A percentile compares a stretch with the other conserved stretches of the same genome.
phyloP scores from a whole-genome alignment of 30 jellyfish, hydroid and myxozoan genomes.

The Aurelia sp. region DNA sequence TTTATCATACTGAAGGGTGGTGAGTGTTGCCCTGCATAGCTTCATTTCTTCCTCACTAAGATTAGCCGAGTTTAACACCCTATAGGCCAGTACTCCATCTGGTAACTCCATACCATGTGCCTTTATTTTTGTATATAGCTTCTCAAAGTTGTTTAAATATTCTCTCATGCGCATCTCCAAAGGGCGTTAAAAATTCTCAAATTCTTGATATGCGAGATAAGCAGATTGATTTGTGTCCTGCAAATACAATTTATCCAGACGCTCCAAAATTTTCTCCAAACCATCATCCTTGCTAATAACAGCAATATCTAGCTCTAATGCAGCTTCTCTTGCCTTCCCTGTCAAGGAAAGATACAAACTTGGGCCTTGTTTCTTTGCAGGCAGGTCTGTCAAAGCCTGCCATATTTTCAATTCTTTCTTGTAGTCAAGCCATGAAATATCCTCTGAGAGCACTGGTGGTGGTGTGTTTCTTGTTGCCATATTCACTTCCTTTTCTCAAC shows the following conservation, averaged over 20 bases:
- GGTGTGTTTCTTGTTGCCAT: constrained; percentile 11
- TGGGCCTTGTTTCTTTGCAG: constrained; percentile 29
- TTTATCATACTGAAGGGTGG: not conserved
- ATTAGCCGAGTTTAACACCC: constrained; percentile 63
- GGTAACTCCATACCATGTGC: constrained; percentile 53
- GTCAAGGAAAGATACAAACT: no score
- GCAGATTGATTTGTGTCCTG: no score
- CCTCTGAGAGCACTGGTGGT: not conserved
- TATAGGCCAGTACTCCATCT: constrained; percentile 56
- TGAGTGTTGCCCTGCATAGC: not conserved
- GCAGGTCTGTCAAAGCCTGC: constrained; percentile 61
- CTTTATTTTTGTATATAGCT: constrained; percentile 13
- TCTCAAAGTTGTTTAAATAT: constrained; percentile 36
- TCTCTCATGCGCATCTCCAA: constrained; percentile 17
- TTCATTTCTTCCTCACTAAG: constrained; percentile 27
- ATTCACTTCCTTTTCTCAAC: not conserved
- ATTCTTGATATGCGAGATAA: no score
- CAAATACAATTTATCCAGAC: no score
- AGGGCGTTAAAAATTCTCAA: no score
- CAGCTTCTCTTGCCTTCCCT: no score
- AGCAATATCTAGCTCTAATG: no score
- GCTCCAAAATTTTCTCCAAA: no score
- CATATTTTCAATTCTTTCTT: constrained; percentile 51
- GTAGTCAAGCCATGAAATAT: no score
- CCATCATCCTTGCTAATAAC: no score